Percentiles rank a stretch among this genome's conserved stretches.
phyloP scores from a whole-genome alignment of 35 echinoderm and acorn worm species.

The Eucidaris tribuloides region DNA sequence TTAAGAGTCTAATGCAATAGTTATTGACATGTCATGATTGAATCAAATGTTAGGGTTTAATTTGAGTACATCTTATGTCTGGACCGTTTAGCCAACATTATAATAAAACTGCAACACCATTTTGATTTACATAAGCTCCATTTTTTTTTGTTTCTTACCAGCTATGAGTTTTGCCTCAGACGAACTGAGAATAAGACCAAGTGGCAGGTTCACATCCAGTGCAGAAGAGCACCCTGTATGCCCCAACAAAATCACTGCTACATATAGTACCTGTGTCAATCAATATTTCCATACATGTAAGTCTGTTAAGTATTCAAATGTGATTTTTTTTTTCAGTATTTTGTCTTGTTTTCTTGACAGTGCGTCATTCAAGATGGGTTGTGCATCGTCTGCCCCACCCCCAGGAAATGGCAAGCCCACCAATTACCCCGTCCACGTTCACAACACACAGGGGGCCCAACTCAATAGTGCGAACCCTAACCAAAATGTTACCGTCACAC shows the following conservation, averaged over 20 bases:
- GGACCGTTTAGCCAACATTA: too few species aligned
- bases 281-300: neutral
- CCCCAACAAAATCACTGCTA: neutral
- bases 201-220: neutral
- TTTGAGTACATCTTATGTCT: too few species aligned
- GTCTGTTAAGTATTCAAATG: neutral
- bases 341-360: neutral
- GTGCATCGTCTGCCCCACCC: neutral
- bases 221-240: neutral
- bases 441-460: neutral
- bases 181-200: neutral
- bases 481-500: neutral
- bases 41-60: too few species aligned
- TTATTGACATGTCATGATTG: too few species aligned
- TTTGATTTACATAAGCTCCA: too few species aligned
- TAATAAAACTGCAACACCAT: too few species aligned
- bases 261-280: neutral
- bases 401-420: neutral
- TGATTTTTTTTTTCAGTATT: neutral
- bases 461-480: neutral
- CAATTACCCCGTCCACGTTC: neutral
- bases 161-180: too few species aligned
- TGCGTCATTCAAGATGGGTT: constrained; percentile 9
- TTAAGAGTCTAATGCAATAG: too few species aligned
- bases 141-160: too few species aligned